These are phyloP conservation scores for Aphidoletes aphidimyza DNA, from an alignment of 2,888 invertebrate genomes.

Conservation along the genomic window DNA sequence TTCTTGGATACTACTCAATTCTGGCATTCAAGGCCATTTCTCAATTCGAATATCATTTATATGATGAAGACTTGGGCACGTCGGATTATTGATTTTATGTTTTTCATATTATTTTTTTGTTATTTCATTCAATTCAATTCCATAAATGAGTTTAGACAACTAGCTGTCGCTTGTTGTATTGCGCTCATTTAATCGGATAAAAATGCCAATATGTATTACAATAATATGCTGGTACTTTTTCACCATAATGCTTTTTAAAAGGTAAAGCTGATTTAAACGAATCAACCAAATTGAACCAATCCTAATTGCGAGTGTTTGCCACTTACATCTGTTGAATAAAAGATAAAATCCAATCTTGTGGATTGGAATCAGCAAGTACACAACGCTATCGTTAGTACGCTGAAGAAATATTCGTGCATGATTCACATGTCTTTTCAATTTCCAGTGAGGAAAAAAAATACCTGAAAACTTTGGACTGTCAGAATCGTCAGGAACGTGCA, in stretches of 20 bases:
- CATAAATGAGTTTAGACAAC: too few relatives aligned
- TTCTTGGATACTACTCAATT: too few relatives aligned
- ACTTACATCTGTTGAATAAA: not conserved
- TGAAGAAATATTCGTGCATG: too few relatives aligned
- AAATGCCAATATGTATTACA: not conserved
- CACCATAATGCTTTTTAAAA: not conserved
- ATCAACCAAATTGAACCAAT: slow-evolving; percentile 35
- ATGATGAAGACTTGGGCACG: too few relatives aligned
- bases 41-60: too few relatives aligned
- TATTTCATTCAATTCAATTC: not conserved
- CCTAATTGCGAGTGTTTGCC: slow-evolving; percentile 10
- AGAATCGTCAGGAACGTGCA: too few relatives aligned
- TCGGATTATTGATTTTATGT: too few relatives aligned
- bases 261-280: not conserved
- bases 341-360: not conserved
- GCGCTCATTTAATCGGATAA: not conserved
- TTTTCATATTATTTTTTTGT: not conserved
- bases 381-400: not conserved
- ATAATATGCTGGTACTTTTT: not conserved
- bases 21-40: too few relatives aligned
- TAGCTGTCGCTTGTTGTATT: not conserved
- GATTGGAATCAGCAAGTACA: not conserved
- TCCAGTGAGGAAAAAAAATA: not conserved
- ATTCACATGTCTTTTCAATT: not conserved
- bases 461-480: not conserved